A percentile compares a stretch with the other conserved stretches of the same genome.
Evolutionary conservation across 2,113 vertebrate species (phyloP).

Genomic region (Cyanistes caeruleus): DNA sequence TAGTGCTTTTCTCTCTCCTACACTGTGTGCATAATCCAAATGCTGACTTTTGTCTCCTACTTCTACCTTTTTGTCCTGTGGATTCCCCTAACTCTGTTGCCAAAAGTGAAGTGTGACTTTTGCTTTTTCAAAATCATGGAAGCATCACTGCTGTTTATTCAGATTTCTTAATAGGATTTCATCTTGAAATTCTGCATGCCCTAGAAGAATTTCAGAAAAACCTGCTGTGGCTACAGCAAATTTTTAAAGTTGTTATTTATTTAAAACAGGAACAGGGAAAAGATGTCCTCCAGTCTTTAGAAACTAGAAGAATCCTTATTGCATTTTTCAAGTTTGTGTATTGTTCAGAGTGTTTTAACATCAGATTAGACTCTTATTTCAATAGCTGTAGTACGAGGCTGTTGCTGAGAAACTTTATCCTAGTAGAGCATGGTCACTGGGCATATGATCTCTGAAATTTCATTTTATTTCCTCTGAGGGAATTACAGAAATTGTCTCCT

Average conservation of each 20-base stretch:
- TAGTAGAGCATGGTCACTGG: neutral
- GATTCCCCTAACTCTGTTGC: neutral
- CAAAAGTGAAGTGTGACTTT: neutral
- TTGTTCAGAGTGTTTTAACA: neutral
- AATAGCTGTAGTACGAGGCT: neutral
- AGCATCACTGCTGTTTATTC: neutral
- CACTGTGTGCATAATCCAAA: neutral
- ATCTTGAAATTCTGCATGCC: neutral
- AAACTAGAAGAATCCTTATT: neutral
- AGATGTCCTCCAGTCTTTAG: neutral
- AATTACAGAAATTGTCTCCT: neutral
- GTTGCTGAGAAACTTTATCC: neutral
- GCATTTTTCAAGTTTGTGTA: neutral
- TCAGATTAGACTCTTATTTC: neutral
- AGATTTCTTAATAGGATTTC: neutral
- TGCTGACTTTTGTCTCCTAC: neutral
- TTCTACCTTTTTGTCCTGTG: neutral
- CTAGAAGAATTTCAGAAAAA: neutral
- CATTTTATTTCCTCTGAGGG: neutral
- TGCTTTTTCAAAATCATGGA: neutral
- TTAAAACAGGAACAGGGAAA: neutral
- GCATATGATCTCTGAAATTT: neutral
- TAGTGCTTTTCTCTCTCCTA: neutral
- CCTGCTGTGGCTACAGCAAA: neutral
- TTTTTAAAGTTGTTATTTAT: neutral